Conservation (phyloP, 2,797 vertebrate species). For the Micrastur ruficollis region DNA sequence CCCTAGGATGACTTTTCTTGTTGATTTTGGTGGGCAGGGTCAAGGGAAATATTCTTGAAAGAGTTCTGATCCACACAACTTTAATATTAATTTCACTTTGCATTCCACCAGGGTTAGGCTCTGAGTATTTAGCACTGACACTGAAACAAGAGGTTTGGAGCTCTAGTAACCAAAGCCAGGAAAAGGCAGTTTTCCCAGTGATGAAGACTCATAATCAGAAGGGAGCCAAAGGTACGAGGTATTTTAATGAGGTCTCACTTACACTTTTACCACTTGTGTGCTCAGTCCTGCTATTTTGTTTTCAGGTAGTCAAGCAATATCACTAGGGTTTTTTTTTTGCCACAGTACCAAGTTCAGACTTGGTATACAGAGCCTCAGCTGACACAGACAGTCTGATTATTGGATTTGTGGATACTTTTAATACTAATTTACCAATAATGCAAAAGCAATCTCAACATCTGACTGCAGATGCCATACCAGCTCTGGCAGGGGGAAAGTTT, state of each 20-base stretch:
- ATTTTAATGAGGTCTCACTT: neutral
- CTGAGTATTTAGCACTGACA: neutral
- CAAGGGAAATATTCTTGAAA: neutral
- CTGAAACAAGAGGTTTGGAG: neutral
- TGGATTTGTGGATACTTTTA: neutral
- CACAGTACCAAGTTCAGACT: neutral
- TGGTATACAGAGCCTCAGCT: neutral
- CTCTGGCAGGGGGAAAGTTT: neutral
- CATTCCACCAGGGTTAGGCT: neutral
- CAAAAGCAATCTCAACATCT: neutral
- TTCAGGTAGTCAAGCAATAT: neutral
- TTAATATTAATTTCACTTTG: neutral
- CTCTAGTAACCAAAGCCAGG: neutral
- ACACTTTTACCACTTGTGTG: neutral
- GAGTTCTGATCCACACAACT: neutral
- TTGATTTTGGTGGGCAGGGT: neutral
- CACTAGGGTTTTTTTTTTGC: neutral
- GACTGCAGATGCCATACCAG: neutral
- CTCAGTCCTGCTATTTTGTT: neutral
- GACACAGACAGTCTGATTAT: neutral
- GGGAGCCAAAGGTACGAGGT: neutral
- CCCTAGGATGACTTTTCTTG: neutral
- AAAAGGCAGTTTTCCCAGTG: neutral
- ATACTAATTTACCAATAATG: neutral
- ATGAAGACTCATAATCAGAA: neutral